Evolutionary conservation across 2,113 vertebrate species (phyloP), one percentile per base, ranked within the genome.

Genomic region (Anolis sagrei): DNA sequence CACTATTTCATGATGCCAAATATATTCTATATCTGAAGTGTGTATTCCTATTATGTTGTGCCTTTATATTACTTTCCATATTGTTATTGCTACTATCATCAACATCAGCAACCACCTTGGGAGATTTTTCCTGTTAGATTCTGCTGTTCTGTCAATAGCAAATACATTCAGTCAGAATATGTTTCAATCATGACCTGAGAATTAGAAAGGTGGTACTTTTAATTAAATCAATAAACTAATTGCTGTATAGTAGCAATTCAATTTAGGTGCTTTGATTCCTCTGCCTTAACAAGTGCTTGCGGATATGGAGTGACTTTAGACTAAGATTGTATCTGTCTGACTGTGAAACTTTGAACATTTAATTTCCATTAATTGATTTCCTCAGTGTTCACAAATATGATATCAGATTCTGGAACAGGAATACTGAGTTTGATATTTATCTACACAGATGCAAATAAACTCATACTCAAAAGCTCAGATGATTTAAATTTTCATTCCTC

Each of bases 211-310:
- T 96, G 93, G 94, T 92, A 97, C 97, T 96, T 97, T 98, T 98
- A 98, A 98, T 98, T 98, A 98, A 98, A 98, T 98, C 98, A 98
- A 98, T 98, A 98, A 98, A 97, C 97, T 98, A 98, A 98, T 98
- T 98, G 98, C 96, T 96, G 95, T 97, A 94, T 95, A 98, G 97
- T 97, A 98, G 97, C 96, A 97, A 98, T 98, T 97, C 97, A 98
- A 98, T 98, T 98, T 97, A 97, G 95, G 96, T 96, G 94, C 97
- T 97, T 97, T 97, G 96, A 97, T 96, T 97, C 96, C 93, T 96
- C 95, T 95, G 95, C 95, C 96, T 97, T 97, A 97, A 96, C 96
- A 95, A 96, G 96, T 97, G 97, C 94, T 95, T 96, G 95, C 96
- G 97, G 97, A 97, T 96, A 96, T 87, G 95, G 94, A 94, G 95